These are phyloP conservation scores for Acanthurus leucopareius DNA, from an alignment of 2,797 vertebrate genomes.

Conservation along the genomic window DNA sequence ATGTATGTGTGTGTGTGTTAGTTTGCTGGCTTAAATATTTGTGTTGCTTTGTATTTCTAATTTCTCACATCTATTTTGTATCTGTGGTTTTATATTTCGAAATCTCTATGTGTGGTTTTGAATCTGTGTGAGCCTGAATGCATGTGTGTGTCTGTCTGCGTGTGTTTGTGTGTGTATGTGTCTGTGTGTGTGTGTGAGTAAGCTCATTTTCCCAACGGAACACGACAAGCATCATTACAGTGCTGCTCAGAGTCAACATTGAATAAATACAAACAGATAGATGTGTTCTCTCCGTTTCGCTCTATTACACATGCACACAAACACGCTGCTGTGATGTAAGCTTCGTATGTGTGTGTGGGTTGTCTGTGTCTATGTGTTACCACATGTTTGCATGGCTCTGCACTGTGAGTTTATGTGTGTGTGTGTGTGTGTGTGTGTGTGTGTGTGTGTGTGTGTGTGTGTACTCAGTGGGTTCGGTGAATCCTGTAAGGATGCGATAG, in stretches of 20 bases:
- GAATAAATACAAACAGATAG: slow-evolving; percentile 80
- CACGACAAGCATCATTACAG: slow-evolving; percentile 82
- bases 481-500: slow-evolving; percentile 66
- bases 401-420: slow-evolving; percentile 26
- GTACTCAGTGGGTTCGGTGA: slow-evolving; percentile 32
- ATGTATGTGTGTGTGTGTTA: slow-evolving; percentile 14
- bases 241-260: slow-evolving; percentile 74
- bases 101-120: slow-evolving; percentile 14
- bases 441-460: slow-evolving; percentile 5
- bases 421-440: slow-evolving; percentile 17
- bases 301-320: slow-evolving; percentile 49
- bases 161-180: neutral
- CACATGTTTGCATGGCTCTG: slow-evolving; percentile 22
- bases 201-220: slow-evolving; percentile 82
- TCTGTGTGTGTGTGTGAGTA: slow-evolving; percentile 61
- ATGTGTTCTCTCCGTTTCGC: slow-evolving; percentile 72
- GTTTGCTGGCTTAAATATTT: slow-evolving; percentile 20
- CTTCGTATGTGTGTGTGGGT: slow-evolving; percentile 24
- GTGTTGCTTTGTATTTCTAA: slow-evolving; percentile 26
- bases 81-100: slow-evolving; percentile 14
- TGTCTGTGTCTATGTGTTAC: slow-evolving; percentile 27
- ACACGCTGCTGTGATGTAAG: slow-evolving; percentile 10
- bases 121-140: slow-evolving; percentile 17
- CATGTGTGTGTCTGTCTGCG: neutral
- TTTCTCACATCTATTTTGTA: slow-evolving; percentile 21